Conservation (phyloP, 2,113 vertebrate species). For the Dipodomys stephensi region DNA sequence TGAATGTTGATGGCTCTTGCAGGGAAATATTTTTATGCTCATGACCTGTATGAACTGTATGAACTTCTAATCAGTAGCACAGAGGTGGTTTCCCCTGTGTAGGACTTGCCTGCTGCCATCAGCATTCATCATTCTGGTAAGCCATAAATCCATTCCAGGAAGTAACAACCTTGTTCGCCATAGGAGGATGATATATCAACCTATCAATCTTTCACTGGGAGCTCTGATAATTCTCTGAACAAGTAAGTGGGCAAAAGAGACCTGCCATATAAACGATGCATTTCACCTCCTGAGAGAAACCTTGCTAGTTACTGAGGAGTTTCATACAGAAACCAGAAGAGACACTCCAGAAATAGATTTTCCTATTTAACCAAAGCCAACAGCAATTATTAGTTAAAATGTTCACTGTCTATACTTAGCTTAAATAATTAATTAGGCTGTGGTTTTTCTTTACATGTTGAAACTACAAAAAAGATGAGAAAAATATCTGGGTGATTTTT, state of each 20-base stretch:
- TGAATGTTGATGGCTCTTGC: not conserved
- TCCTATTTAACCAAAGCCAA: not conserved
- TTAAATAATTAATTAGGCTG: not conserved
- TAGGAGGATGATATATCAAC: not conserved
- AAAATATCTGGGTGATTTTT: not conserved
- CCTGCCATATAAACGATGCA: not conserved
- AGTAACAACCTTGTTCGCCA: not conserved
- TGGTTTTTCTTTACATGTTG: not conserved
- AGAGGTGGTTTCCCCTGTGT: not conserved
- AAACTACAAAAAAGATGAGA: not conserved
- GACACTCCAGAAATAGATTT: slow-evolving; percentile 11
- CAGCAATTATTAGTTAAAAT: not conserved
- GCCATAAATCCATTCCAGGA: not conserved
- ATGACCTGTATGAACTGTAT: not conserved
- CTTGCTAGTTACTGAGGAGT: not conserved
- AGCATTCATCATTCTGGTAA: not conserved
- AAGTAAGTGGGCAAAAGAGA: not conserved
- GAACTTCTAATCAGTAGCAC: not conserved
- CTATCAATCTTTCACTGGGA: slow-evolving; percentile 4
- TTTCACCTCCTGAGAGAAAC: not conserved
- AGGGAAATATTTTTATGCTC: not conserved
- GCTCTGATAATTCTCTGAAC: not conserved
- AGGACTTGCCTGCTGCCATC: not conserved
- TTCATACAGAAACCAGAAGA: not conserved
- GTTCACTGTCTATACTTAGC: not conserved